These are phyloP conservation scores for rat (Rattus norvegicus) DNA, from an alignment of 2,113 vertebrate species.

Conservation along the genomic window DNA sequence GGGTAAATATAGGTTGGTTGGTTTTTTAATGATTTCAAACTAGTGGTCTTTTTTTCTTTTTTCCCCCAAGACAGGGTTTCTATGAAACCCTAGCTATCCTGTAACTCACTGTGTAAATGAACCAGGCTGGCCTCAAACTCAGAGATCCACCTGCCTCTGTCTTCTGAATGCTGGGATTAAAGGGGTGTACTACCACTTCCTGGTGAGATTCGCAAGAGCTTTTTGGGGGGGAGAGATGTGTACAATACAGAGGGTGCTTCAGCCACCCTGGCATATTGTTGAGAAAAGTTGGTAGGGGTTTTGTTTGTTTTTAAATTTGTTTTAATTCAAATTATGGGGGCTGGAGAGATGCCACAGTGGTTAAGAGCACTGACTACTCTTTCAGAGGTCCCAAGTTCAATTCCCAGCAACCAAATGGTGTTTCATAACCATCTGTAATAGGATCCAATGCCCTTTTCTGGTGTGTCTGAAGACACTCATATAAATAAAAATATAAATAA, in stretches of 20 bases:
- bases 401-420: no score
- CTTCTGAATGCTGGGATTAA: neutral
- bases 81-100: neutral
- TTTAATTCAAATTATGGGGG: neutral
- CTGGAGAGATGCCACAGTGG: no score
- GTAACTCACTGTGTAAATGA: neutral
- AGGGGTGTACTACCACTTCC: neutral
- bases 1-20: neutral
- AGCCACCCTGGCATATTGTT: neutral
- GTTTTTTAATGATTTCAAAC: neutral
- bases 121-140: neutral
- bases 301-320: neutral
- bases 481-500: no score
- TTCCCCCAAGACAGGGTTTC: neutral
- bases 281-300: neutral
- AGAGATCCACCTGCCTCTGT: neutral
- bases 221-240: neutral
- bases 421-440: no score
- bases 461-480: no score
- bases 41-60: neutral
- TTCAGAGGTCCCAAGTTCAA: no score
- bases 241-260: neutral
- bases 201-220: neutral
- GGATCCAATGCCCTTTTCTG: no score
- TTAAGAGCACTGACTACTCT: no score